Evolutionary conservation across 2,888 invertebrate species (phyloP), one percentile per base, ranked within the genome.

Genomic region (Campaea margaritaria): DNA sequence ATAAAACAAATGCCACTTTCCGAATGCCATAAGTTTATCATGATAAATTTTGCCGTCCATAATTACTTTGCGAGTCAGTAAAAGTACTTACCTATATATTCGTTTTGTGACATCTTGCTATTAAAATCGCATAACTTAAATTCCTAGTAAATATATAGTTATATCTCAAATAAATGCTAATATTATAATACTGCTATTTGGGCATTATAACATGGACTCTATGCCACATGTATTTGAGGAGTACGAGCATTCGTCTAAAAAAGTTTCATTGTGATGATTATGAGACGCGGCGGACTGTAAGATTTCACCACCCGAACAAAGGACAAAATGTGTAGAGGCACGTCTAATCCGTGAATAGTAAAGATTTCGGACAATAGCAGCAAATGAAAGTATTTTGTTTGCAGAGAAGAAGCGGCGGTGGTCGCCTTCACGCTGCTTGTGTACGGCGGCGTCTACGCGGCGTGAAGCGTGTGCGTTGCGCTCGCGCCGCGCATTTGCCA

Each of bases 41-140:
- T 45, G 50, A 64, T 59, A 63, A 69, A 59, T 65, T 65, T 68
- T 89, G 88, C 91, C 91, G 91, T 91, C 91, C 91, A 90, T 86
- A 74, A 78, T 91, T 90, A 79, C 70, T 88, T 91, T 91, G 90
- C 89, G 76, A 81, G 77, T 82, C 77, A 76, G 68, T 81, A 73
- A 74, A 71, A 72, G 67, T 74, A 54, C 42, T 50, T 50, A 76
- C 42, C 55, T 46, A 76, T 73, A 75, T 73, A 65, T 79, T 82
- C 79, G 67, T 73, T 78, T 81, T 72, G 73, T 74, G 58, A 70
- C 71, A 76, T 71, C 64, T 73, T 81, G 76, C 75, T 83, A 82
- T 69, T 77, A 71, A 50, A 15, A 51, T 28, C 36, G 53, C 44
- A 42, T 52, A 58, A 42, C 46, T 52, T 52, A 36, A 16, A 38